These are phyloP conservation scores for Chaetorhynchus papuensis DNA, from an alignment of 2,113 vertebrate species.

Conservation along the genomic window DNA sequence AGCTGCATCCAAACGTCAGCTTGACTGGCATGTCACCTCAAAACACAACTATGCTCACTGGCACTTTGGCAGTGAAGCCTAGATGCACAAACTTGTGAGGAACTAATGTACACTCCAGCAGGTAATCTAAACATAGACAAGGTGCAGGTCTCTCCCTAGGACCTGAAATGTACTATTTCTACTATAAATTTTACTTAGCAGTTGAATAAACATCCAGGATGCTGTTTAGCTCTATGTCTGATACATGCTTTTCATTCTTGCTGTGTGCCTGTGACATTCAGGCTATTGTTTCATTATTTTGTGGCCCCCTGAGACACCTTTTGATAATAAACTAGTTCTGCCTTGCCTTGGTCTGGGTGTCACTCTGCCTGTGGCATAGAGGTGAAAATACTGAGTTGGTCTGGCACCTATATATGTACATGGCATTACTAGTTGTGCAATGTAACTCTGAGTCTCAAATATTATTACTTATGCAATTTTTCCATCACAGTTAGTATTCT, in stretches of 20 bases:
- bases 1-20: neutral
- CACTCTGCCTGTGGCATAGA: neutral
- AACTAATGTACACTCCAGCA: neutral
- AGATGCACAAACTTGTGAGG: neutral
- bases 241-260: neutral
- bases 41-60: neutral
- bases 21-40: neutral
- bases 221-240: neutral
- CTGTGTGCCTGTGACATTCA: neutral
- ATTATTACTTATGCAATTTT: neutral
- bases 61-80: neutral
- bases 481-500: conserved; percentile 5
- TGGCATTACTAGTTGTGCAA: neutral
- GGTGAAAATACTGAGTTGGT: neutral
- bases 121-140: neutral
- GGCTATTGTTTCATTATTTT: neutral
- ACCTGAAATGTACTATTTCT: neutral
- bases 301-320: neutral
- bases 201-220: neutral
- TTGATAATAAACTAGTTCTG: neutral
- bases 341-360: neutral
- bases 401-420: neutral
- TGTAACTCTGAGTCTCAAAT: neutral
- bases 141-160: neutral
- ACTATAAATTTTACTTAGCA: neutral